These are phyloP conservation scores for Melanostoma scalare DNA, from an alignment of 2,888 invertebrate genomes.

Conservation along the genomic window DNA sequence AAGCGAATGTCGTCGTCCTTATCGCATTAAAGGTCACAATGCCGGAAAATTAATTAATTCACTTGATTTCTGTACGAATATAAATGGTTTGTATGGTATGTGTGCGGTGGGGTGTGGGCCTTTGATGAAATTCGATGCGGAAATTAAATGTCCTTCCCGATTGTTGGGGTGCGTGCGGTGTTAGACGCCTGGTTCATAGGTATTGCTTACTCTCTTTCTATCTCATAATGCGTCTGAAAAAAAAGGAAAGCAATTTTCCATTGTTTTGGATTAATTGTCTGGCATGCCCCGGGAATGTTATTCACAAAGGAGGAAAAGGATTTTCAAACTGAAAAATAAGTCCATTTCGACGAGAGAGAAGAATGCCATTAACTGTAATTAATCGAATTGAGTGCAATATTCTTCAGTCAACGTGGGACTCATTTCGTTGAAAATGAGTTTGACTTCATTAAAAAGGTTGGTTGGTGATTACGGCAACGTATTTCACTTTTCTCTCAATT, in stretches of 20 bases:
- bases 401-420: slow-evolving; percentile 17
- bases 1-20: slow-evolving; percentile 42
- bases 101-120: slow-evolving; percentile 15
- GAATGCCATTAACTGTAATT: slow-evolving; percentile 55
- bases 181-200: not conserved
- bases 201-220: slow-evolving; percentile 3
- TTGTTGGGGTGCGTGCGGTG: not conserved
- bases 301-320: slow-evolving; percentile 46
- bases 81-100: not conserved
- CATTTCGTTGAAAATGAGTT: slow-evolving; percentile 30
- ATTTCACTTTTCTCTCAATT: too few relatives aligned
- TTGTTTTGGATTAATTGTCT: slow-evolving; percentile 60
- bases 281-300: slow-evolving; percentile 20
- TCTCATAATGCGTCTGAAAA: slow-evolving; percentile 15
- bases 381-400: slow-evolving; percentile 61
- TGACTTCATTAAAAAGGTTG: slow-evolving; percentile 38
- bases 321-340: slow-evolving; percentile 62
- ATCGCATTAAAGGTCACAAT: slow-evolving; percentile 66
- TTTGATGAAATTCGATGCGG: slow-evolving; percentile 63
- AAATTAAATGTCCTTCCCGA: slow-evolving; percentile 64
- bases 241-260: slow-evolving; percentile 49
- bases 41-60: slow-evolving; percentile 73
- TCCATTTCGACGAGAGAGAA: slow-evolving; percentile 42
- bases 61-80: slow-evolving; percentile 59
- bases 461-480: not conserved